Evolutionary conservation across 1,140 invertebrate genomes (phyloP).

Genomic region (Aleiodes sp.): DNA sequence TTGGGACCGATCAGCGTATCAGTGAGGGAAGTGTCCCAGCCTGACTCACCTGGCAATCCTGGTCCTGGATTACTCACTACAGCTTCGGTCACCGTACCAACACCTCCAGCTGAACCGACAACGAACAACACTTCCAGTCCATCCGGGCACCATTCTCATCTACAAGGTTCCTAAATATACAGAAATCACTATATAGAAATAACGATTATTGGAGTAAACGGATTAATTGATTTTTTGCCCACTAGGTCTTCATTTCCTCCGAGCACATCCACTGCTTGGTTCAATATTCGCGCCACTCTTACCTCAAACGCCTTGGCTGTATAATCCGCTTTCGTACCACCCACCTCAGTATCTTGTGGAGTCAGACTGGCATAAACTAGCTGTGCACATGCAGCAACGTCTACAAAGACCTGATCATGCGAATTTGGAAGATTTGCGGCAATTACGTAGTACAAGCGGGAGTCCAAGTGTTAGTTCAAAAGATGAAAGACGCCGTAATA

Average conservation of each 20-base stretch:
- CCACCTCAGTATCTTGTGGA: slow-evolving; percentile 62
- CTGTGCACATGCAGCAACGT: slow-evolving; percentile 57
- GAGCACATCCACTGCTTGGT: slow-evolving; percentile 60
- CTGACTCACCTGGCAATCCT: slow-evolving; percentile 56
- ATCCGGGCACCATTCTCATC: slow-evolving; percentile 59
- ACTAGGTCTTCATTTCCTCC: slow-evolving; percentile 61
- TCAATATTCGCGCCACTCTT: slow-evolving; percentile 63
- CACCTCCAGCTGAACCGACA: slow-evolving; percentile 52
- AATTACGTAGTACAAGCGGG: slow-evolving; percentile 47
- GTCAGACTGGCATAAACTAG: slow-evolving; percentile 62
- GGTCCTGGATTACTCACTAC: slow-evolving; percentile 61
- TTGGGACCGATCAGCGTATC: slow-evolving; percentile 61
- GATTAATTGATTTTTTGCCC: slow-evolving; percentile 6
- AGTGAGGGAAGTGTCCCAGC: slow-evolving; percentile 55
- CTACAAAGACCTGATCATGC: slow-evolving; percentile 59
- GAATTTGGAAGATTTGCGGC: slow-evolving; percentile 55
- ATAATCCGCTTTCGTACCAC: slow-evolving; percentile 59
- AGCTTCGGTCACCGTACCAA: slow-evolving; percentile 54
- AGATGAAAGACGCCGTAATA: slow-evolving; percentile 43
- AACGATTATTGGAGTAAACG: no score
- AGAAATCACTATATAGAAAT: not conserved
- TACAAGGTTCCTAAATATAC: slow-evolving; percentile 54
- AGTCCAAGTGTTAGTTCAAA: slow-evolving; percentile 55
- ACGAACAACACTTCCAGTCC: slow-evolving; percentile 54
- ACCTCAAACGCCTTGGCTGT: slow-evolving; percentile 61